Evolutionary conservation across 2,888 invertebrate genomes (phyloP).

Genomic region (Athripsodes cinereus): DNA sequence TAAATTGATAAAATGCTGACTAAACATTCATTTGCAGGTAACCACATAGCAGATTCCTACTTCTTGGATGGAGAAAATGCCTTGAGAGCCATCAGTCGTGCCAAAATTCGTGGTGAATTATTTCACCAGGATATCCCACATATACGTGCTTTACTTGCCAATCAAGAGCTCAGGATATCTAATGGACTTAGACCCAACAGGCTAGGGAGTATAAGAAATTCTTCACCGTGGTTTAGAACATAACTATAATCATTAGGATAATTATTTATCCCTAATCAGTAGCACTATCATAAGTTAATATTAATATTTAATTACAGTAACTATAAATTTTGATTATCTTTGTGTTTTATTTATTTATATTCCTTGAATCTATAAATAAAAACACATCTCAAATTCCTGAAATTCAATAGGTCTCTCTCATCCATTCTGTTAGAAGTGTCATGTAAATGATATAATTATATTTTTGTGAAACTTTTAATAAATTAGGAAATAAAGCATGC

Average conservation of each 20-base stretch:
- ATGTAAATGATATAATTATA: no score
- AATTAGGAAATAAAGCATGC: no score
- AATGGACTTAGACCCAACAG: conserved; percentile 56
- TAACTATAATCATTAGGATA: conserved; percentile 29
- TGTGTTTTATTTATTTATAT: no score
- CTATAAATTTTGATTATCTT: no score
- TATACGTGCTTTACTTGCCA: conserved; percentile 51
- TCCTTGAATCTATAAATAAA: no score
- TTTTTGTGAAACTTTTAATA: no score
- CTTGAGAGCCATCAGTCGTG: conserved; percentile 46
- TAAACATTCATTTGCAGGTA: conserved; percentile 14
- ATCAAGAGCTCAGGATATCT: conserved; percentile 52
- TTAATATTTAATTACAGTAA: no score
- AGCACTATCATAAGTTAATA: neutral
- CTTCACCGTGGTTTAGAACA: conserved; percentile 53
- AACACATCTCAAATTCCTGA: no score
- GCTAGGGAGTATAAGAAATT: conserved; percentile 55
- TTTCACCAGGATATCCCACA: conserved; percentile 64
- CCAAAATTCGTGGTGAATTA: conserved; percentile 51
- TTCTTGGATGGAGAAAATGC: conserved; percentile 55
- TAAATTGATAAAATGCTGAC: no score
- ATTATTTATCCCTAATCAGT: neutral
- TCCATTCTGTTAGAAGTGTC: no score
- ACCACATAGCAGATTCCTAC: conserved; percentile 18
- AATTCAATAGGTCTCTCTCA: no score